phyloP scores from a whole-genome alignment of 1,140 invertebrate genomes.

The Drosophila nigromelanica region DNA sequence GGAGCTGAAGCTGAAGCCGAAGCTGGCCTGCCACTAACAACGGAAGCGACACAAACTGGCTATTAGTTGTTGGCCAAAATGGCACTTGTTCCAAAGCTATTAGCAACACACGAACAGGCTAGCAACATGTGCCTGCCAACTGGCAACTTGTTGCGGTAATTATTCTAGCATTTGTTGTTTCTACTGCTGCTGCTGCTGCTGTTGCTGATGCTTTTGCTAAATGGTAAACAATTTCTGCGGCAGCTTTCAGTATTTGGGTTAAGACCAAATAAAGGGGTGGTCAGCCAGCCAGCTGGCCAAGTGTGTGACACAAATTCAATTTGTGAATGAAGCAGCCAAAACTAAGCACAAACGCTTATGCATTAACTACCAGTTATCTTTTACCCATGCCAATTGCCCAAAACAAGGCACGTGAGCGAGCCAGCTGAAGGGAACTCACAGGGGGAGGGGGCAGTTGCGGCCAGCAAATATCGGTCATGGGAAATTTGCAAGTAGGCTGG shows the following conservation, averaged over 20 bases:
- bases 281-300: conserved; percentile 35
- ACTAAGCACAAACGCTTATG: conserved; percentile 17
- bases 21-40: conserved; percentile 57
- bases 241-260: conserved; percentile 75
- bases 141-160: conserved; percentile 77
- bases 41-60: conserved; percentile 81
- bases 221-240: conserved; percentile 72
- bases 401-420: conserved; percentile 39
- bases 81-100: conserved; percentile 81
- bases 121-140: conserved; percentile 51
- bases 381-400: conserved; percentile 54
- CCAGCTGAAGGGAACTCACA: neutral
- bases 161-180: conserved; percentile 57
- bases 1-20: conserved; percentile 11
- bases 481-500: conserved; percentile 56
- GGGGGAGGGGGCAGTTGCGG: neutral
- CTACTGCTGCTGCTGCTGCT: conserved; percentile 17
- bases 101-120: conserved; percentile 68
- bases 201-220: conserved; percentile 39
- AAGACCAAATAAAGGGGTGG: conserved; percentile 82
- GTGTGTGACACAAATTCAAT: conserved; percentile 71
- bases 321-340: conserved; percentile 78
- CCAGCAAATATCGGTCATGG: conserved; percentile 69
- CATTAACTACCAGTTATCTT: conserved; percentile 39
- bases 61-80: conserved; percentile 81